Evolutionary conservation across 37 sponge, comb jelly and placozoan genomes (phyloP).

Genomic region (Haliclona indistincta): DNA sequence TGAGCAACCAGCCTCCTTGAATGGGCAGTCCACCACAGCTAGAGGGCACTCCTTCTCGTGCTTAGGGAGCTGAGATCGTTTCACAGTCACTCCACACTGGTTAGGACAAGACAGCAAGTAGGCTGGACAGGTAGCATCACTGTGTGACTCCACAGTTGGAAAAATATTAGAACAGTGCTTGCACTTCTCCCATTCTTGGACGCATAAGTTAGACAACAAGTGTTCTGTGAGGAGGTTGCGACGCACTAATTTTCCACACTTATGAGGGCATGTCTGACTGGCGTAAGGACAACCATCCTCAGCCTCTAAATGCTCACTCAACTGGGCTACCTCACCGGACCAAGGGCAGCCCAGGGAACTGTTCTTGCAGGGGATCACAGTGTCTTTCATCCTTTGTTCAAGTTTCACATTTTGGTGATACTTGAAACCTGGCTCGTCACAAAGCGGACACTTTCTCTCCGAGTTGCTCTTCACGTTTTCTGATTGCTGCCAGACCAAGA

Average conservation of each 20-base stretch:
- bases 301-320: neutral
- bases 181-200: neutral
- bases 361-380: neutral
- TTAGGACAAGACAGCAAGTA: neutral
- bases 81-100: neutral
- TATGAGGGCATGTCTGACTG: neutral
- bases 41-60: neutral
- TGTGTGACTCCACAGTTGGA: neutral
- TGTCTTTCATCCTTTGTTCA: neutral
- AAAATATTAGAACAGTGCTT: neutral
- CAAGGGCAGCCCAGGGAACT: neutral
- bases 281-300: conserved; percentile 12
- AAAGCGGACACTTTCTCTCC: neutral
- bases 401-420: neutral
- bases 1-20: conserved; percentile 1
- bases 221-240: conserved; percentile 4
- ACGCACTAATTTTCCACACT: conserved; percentile 8
- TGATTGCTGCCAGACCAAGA: too few relatives aligned
- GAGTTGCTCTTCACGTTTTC: too few relatives aligned
- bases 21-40: neutral
- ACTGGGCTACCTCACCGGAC: neutral
- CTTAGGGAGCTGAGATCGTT: conserved; percentile 3
- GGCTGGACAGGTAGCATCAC: neutral
- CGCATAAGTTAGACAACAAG: conserved; percentile 1
- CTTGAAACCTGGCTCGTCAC: neutral